Conservation (phyloP, 2,888 invertebrate species). For the Amblyjoppa fuscipennis region DNA sequence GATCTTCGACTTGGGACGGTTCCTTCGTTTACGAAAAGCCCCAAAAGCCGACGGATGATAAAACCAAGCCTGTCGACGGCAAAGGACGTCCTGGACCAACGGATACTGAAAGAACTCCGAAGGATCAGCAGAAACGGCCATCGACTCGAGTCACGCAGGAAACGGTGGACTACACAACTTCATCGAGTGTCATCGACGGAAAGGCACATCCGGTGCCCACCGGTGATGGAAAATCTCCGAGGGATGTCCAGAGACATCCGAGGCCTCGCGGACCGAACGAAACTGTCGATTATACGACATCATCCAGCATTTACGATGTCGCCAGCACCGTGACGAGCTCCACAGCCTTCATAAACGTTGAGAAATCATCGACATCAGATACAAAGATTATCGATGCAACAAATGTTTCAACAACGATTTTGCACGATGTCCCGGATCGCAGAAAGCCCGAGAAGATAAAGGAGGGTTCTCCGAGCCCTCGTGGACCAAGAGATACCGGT, state of each 20-base stretch:
- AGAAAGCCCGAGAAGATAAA: slow-evolving; percentile 42
- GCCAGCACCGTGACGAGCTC: slow-evolving; percentile 60
- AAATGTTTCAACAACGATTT: slow-evolving; percentile 61
- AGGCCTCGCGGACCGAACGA: slow-evolving; percentile 21
- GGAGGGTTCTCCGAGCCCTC: slow-evolving; percentile 7
- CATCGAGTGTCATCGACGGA: slow-evolving; percentile 61
- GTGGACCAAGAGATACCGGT: slow-evolving; percentile 37
- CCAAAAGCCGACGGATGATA: slow-evolving; percentile 56
- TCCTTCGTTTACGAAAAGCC: slow-evolving; percentile 74
- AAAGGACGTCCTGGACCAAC: slow-evolving; percentile 24
- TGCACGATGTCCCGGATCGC: slow-evolving; percentile 49
- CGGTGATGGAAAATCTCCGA: slow-evolving; percentile 35
- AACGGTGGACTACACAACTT: slow-evolving; percentile 42
- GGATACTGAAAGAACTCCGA: slow-evolving; percentile 42
- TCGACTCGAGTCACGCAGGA: background rate
- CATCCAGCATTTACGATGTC: slow-evolving; percentile 37
- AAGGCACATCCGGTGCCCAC: slow-evolving; percentile 49
- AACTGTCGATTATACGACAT: slow-evolving; percentile 42
- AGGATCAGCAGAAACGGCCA: slow-evolving; percentile 37
- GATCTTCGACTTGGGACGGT: slow-evolving; percentile 76
- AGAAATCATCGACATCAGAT: slow-evolving; percentile 64
- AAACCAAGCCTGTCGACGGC: slow-evolving; percentile 57
- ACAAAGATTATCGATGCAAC: slow-evolving; percentile 65
- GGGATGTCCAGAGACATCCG: slow-evolving; percentile 16
- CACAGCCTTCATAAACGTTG: slow-evolving; percentile 64